Evolutionary conservation across 2,888 invertebrate species (phyloP), one percentile per base, ranked within the genome.

Genomic region (Alsophila aescularia): DNA sequence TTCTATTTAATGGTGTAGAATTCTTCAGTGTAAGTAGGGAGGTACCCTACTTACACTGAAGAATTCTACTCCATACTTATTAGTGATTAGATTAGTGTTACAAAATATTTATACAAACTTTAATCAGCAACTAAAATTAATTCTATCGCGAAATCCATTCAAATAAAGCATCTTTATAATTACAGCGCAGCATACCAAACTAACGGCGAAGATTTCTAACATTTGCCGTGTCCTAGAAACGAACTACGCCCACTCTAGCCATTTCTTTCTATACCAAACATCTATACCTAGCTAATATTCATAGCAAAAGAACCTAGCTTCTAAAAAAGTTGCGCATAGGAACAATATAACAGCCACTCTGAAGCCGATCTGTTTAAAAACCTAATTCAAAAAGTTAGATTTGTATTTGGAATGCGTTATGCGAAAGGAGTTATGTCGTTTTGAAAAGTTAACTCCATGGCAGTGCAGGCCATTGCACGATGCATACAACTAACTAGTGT

Each of bases 401-500:
- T 59, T 32, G 3, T 14, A 27, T 70, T 77, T 80, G 0, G 5
- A 45, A 37, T 60, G 45, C 2, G 7, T 1, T 18, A 14, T n/a
- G n/a, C n/a, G 39, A 41, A 13, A 57, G 64, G 55, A 56, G 59
- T 66, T 84, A 70, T 3, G 79, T 50, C 72, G 64, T 79, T 84
- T 77, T 71, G 58, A 29, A 57, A 53, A 57, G 32, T 49, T 59
- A 50, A 47, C 62, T 63, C 74, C 73, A 72, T 81, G 83, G 83
- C 84, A 84, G 84, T 88, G 83, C 90, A 90, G 91, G 91, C 91
- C 91, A 90, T 85, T 90, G 91, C 90, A 88, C 91, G 91, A 84
- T 87, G 91, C 91, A 90, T 90, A 90, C 90, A 90, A 90, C 88
- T 90, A 87, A 87, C 78, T 88, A 90, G 91, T 81, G 91, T 74